Evolutionary conservation across 2,113 vertebrate species (phyloP).

Genomic region (Tupaia tana): DNA sequence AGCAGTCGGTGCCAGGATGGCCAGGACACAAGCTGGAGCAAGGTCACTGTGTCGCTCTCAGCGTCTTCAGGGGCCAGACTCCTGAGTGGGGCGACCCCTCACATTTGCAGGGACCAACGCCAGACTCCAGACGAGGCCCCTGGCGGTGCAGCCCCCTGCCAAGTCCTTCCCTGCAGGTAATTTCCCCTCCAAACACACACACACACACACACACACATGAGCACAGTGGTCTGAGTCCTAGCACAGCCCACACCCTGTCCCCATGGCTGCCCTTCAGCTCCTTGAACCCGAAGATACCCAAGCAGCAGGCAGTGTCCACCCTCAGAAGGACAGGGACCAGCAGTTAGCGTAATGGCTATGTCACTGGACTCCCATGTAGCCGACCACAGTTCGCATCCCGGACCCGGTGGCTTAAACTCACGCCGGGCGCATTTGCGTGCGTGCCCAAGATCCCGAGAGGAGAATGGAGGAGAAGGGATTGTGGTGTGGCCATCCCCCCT

Average conservation of each 20-base stretch:
- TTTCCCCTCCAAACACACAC: no score
- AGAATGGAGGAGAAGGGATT: no score
- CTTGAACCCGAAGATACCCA: neutral
- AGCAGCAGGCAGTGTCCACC: neutral
- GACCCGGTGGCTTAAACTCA: no score
- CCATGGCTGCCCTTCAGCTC: neutral
- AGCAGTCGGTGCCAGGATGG: neutral
- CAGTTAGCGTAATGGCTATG: no score
- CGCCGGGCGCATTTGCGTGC: no score
- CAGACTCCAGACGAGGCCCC: neutral
- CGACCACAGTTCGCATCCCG: no score
- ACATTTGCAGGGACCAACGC: neutral
- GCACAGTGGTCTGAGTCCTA: neutral
- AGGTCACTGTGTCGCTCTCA: neutral
- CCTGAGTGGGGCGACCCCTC: neutral
- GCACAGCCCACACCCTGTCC: neutral
- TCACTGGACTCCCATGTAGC: no score
- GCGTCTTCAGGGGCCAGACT: neutral
- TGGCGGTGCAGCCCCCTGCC: rapidly evolving
- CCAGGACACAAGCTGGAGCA: no score
- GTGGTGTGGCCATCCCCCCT: no score
- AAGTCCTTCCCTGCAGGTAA: neutral
- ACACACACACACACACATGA: neutral
- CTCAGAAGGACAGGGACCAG: neutral
- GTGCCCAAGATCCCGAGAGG: no score